phyloP scores from a whole-genome alignment of 2,888 invertebrate species.

The Torymus auratus region DNA sequence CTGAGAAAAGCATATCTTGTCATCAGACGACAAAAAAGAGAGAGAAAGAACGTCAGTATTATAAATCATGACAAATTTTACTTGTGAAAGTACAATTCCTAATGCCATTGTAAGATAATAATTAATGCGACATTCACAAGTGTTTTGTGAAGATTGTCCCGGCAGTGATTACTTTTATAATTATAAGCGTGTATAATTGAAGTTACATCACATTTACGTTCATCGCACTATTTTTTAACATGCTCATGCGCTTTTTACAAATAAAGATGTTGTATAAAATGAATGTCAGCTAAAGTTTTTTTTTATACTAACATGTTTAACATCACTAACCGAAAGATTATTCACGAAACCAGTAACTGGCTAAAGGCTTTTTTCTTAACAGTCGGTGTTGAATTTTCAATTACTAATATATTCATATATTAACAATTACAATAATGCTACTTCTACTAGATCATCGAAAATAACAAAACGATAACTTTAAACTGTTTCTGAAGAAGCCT shows the following conservation, averaged over 20 bases:
- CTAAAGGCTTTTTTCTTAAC: background rate
- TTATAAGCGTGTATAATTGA: conserved; percentile 27
- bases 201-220: conserved; percentile 22
- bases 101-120: conserved; percentile 45
- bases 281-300: conserved; percentile 29
- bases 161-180: conserved; percentile 35
- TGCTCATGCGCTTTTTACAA: conserved; percentile 42
- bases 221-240: conserved; percentile 36
- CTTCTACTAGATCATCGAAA: too few relatives aligned
- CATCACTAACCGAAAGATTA: conserved; percentile 31
- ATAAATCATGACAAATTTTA: background rate
- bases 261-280: conserved; percentile 45
- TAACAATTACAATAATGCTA: too few relatives aligned
- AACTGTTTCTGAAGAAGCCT: too few relatives aligned
- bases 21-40: too few relatives aligned
- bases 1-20: too few relatives aligned
- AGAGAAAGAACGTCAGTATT: too few relatives aligned
- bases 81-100: conserved; percentile 29
- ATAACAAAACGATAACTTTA: too few relatives aligned
- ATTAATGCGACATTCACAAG: conserved; percentile 9
- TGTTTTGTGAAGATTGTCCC: conserved; percentile 9
- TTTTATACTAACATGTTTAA: conserved; percentile 45
- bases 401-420: too few relatives aligned
- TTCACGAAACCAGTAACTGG: conserved; percentile 7
- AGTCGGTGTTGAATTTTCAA: too few relatives aligned